A percentile compares a stretch with the other conserved stretches of the same genome.
Evolutionary conservation across 1,140 invertebrate genomes (phyloP).

Genomic region (Diabrotica virgifera): DNA sequence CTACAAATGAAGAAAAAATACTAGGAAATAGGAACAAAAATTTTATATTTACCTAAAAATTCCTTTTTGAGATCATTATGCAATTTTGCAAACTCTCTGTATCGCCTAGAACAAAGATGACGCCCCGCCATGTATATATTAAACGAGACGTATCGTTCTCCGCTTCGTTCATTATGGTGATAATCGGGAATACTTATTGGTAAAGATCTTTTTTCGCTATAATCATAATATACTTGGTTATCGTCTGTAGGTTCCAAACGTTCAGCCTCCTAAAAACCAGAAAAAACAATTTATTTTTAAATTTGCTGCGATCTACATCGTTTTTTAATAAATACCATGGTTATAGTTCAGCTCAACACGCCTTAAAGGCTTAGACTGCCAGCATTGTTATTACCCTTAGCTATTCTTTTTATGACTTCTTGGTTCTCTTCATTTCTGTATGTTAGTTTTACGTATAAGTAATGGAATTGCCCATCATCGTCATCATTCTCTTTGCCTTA

Average conservation of each 20-base stretch:
- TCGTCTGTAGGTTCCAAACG: slow-evolving; percentile 85
- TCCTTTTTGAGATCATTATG: slow-evolving; percentile 91
- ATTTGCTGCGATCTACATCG: too few species aligned
- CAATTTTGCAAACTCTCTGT: slow-evolving; percentile 91
- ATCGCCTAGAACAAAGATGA: slow-evolving; percentile 93
- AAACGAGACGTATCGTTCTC: slow-evolving; percentile 93
- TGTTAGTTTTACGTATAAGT: neutral
- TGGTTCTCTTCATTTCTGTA: too few species aligned
- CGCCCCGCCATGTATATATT: slow-evolving; percentile 99
- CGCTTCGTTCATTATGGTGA: slow-evolving; percentile 75
- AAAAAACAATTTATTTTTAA: neutral
- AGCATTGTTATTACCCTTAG: too few species aligned
- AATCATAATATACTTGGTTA: slow-evolving; percentile 87
- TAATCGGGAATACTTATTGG: slow-evolving; percentile 98
- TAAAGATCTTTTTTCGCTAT: slow-evolving; percentile 95
- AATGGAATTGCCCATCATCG: neutral
- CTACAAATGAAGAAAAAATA: too few species aligned
- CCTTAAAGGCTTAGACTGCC: too few species aligned
- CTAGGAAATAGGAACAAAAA: neutral
- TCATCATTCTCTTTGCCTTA: too few species aligned
- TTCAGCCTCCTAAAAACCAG: slow-evolving; percentile 67
- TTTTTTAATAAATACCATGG: too few species aligned
- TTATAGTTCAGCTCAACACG: too few species aligned
- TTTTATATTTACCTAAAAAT: slow-evolving; percentile 67
- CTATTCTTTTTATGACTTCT: too few species aligned